Evolutionary conservation across 53 echinoderm and acorn worm genomes (phyloP), one percentile per base, ranked within the genome.

Genomic region (Apostichopus leukothele): DNA sequence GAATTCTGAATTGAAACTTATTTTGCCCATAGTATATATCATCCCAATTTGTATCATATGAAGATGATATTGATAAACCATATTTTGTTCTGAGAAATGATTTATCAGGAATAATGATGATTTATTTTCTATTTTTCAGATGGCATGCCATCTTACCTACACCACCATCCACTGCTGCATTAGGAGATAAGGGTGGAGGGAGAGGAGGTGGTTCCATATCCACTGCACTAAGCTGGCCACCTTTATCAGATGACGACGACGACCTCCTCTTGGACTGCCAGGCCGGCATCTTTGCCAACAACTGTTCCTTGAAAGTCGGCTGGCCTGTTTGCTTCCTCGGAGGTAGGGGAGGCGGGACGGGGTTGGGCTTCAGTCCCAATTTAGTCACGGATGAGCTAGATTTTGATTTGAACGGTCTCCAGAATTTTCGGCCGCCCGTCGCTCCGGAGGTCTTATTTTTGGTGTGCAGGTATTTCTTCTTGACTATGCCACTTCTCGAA

Each of bases 331-430:
- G 60, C 27, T 67, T 85, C 50, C 94, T 86, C 4, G 94, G 94
- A n/a, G 94, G 92, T 9, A 92, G 87, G 3, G 92, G 92, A 83
- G 94, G 94, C 18, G 92, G 94, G 67, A 27, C 27, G 50, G 63
- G 85, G 14, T 85, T 85, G 23, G 50, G 11, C n/a, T 85, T 85
- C 67, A 63, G 23, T 50, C 66, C 60, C 0, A 21, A 22, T 85
- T 85, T 85, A 50, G 68, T 85, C 50, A 39, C 50, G 5, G 77
- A 13, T 13, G 50, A 76, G 50, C 52, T 76, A 5, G 71, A 71
- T 52, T 77, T 77, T 51, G 91, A 92, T 75, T 93, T 95, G 59
- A 95, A 92, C 79, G 86, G 91, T 59, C 95, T 67, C 95, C 95
- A 95, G 63, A 91, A 93, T 88, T 95, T 87, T 22, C 75, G 12